phyloP scores from a whole-genome alignment of 2,888 invertebrate genomes.

The Brachyptera putata region DNA sequence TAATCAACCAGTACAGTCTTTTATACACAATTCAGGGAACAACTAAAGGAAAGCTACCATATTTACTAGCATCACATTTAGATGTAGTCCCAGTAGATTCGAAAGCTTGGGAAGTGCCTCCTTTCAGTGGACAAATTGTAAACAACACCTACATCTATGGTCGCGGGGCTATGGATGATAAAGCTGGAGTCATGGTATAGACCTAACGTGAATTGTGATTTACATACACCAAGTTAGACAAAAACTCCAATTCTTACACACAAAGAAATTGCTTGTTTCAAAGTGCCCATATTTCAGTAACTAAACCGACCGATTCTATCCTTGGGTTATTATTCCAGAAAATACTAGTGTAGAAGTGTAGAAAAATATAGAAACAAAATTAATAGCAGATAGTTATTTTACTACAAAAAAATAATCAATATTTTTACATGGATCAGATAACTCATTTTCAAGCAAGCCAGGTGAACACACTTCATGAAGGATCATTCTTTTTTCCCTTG shows the following conservation, averaged over 20 bases:
- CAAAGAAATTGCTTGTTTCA: background rate
- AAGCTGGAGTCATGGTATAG: constrained; percentile 47
- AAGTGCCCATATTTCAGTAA: background rate
- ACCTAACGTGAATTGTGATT: constrained; percentile 2
- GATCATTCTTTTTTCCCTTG: too few relatives aligned
- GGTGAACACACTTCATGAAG: too few relatives aligned
- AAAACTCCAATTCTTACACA: background rate
- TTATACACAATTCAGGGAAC: constrained; percentile 45
- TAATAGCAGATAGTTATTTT: too few relatives aligned
- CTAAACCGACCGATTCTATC: background rate
- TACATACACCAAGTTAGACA: constrained; percentile 7
- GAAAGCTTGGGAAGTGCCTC: constrained; percentile 40
- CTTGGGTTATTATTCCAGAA: too few relatives aligned
- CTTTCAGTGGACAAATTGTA: constrained; percentile 45
- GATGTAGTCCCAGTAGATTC: constrained; percentile 48
- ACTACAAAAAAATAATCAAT: too few relatives aligned
- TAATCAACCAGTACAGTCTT: constrained; percentile 44
- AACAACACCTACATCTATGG: constrained; percentile 44
- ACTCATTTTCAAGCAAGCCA: too few relatives aligned
- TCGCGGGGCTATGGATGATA: constrained; percentile 50
- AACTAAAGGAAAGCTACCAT: constrained; percentile 42
- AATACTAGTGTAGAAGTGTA: too few relatives aligned
- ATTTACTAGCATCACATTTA: constrained; percentile 48
- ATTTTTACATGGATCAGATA: too few relatives aligned
- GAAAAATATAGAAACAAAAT: too few relatives aligned